Evolutionary conservation across 2,888 invertebrate species (phyloP).

Genomic region (Caenorhabditis angaria): DNA sequence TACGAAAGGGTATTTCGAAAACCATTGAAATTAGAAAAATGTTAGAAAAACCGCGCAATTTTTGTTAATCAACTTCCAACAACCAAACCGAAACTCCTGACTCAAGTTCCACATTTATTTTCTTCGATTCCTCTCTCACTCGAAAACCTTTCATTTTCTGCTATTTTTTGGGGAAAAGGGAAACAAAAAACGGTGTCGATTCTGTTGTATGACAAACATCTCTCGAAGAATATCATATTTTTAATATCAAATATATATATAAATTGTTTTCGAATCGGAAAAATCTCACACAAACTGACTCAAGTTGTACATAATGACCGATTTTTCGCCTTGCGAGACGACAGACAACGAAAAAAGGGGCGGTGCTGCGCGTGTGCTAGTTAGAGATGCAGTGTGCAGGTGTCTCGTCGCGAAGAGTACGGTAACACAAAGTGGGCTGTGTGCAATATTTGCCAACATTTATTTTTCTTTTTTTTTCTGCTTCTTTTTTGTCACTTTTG

Average conservation of each 20-base stretch:
- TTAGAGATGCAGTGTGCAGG: not conserved
- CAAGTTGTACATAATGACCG: not conserved
- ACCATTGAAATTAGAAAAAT: too few species aligned
- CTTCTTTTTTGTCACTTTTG: not conserved
- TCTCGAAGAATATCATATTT: not conserved
- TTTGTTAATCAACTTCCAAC: too few species aligned
- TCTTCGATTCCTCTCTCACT: not conserved
- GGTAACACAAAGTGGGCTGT: constrained; percentile 35
- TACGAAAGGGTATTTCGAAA: too few species aligned
- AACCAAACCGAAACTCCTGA: not conserved
- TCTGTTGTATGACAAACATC: too few species aligned
- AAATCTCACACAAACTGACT: not conserved
- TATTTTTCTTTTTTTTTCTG: not conserved
- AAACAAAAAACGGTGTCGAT: too few species aligned
- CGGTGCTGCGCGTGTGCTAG: not conserved
- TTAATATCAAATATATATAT: too few species aligned
- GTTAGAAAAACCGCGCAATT: too few species aligned
- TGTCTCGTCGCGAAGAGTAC: constrained; percentile 12
- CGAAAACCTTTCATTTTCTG: too few species aligned
- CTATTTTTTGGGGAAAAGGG: not conserved
- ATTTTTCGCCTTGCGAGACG: not conserved
- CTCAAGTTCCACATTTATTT: not conserved
- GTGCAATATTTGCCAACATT: constrained; percentile 16
- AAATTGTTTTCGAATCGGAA: not conserved
- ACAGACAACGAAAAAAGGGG: not conserved